Evolutionary conservation across 2,113 vertebrate species (phyloP).

Genomic region (Ophthalmolycus amberensis): DNA sequence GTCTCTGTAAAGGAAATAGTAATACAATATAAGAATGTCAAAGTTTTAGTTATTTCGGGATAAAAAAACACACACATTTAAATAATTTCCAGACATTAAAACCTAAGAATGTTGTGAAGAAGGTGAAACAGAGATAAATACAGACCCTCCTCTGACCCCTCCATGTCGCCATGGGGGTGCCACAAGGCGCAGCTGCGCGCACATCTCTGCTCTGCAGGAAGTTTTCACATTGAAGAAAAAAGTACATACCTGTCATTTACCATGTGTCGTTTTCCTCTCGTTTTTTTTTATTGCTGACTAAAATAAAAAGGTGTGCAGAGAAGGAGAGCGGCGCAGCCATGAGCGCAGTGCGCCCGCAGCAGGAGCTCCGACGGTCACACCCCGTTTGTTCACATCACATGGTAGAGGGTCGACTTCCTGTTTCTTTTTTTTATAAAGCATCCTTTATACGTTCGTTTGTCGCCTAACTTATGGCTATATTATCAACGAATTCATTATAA

Average conservation of each 20-base stretch:
- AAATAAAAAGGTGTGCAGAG: not conserved
- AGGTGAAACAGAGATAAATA: slow-evolving; percentile 19
- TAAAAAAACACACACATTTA: not conserved
- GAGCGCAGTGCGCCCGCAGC: not conserved
- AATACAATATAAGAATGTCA: not conserved
- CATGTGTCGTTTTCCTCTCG: not conserved
- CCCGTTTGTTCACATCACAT: not conserved
- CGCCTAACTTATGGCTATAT: not conserved
- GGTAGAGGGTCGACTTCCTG: not conserved
- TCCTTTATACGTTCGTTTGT: not conserved
- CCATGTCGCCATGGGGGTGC: not conserved
- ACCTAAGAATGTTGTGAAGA: not conserved
- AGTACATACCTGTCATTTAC: not conserved
- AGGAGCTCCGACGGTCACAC: not conserved
- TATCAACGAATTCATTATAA: not conserved
- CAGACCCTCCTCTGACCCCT: slow-evolving; percentile 2
- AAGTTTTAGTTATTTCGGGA: not conserved
- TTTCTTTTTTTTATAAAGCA: not conserved
- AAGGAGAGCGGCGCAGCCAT: not conserved
- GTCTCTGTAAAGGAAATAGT: not conserved
- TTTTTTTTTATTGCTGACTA: not conserved
- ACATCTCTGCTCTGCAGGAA: slow-evolving; percentile 12
- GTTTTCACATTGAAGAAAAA: not conserved
- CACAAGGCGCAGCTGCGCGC: slow-evolving; percentile 24
- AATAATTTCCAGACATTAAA: not conserved